Evolutionary conservation across 2,113 vertebrate genomes (phyloP), one percentile per base, ranked within the genome.

Genomic region (Amblyornis subalaris): DNA sequence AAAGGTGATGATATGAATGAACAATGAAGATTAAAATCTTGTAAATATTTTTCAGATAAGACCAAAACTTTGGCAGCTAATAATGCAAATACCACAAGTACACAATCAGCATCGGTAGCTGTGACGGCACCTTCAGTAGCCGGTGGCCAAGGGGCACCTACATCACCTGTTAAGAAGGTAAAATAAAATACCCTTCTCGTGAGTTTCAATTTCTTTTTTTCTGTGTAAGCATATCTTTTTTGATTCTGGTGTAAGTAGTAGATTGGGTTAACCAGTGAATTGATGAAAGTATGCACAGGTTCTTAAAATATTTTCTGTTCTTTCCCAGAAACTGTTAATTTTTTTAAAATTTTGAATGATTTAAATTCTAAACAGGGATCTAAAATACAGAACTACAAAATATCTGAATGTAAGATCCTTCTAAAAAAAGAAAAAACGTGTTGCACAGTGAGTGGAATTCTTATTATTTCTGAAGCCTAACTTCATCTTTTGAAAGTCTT

Each of bases 81-180:
- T 92, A 98, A 96, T 80, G 70, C 94, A 66, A 98, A 96, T 97
- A 98, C 97, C 92, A 97, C 98, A 51, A 97, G 97, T 90, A 83
- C 97, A 28, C 98, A 97, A 15, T 93, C 98, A 14, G 54, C 98
- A 86, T 97, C 96, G 10, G 92, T 98, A 91, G 97, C 98, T 47
- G 97, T 98, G 67, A 97, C 93, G 69, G 96, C 98, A 0, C 97
- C 99, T 93, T 98, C 99, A 12, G 97, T 98, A 90, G 98, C 98
- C 6, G 97, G 98, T 93, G 98, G 98, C 91, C 99, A 99, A 96
- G 98, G 98, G 85, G 98, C 98, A 80, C 99, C 99, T 87, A 97
- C 98, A n/a, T 99, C 99, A 62, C 99, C 99, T 64, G 75, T 98
- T 67, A 99, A 99, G 96, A 99, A 99, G 99, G 99, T 99, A 99